Evolutionary conservation across 2,888 invertebrate genomes (phyloP).

Genomic region (Neoaliturus tenellus): DNA sequence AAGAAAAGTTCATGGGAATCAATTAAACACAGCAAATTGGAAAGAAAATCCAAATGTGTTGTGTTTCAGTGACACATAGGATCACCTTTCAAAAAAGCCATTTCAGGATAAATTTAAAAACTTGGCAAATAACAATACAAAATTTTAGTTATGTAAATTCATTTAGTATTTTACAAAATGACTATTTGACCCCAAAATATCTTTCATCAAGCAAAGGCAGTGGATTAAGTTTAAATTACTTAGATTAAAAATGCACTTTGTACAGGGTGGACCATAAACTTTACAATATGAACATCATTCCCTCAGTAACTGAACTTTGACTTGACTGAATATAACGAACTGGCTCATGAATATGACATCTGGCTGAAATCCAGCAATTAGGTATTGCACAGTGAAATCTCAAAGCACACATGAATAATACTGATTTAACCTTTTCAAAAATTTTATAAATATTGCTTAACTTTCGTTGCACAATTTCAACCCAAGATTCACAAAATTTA

Average conservation of each 20-base stretch:
- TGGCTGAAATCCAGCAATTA: not conserved
- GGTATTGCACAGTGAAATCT: not conserved
- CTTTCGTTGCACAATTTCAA: not conserved
- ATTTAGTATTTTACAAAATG: not conserved
- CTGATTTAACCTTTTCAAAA: not conserved
- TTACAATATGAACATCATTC: not conserved
- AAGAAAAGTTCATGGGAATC: too few relatives aligned
- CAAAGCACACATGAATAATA: not conserved
- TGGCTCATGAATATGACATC: not conserved
- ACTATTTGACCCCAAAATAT: not conserved
- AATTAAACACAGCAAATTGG: too few relatives aligned
- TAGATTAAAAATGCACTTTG: conserved; percentile 36
- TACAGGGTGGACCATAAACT: conserved; percentile 11
- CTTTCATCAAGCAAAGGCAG: conserved; percentile 16
- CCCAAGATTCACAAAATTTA: too few relatives aligned
- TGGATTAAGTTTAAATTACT: conserved; percentile 14
- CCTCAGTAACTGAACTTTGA: not conserved
- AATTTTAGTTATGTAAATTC: not conserved
- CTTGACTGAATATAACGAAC: not conserved
- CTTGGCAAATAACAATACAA: not conserved
- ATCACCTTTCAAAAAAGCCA: too few relatives aligned
- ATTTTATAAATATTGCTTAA: not conserved
- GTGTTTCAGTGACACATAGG: too few relatives aligned
- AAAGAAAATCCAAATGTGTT: too few relatives aligned
- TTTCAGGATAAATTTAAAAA: too few relatives aligned